A percentile compares a stretch with the other conserved stretches of the same genome.
Evolutionary conservation across 2,888 invertebrate species (phyloP).

Genomic region (Leucophenga montana): DNA sequence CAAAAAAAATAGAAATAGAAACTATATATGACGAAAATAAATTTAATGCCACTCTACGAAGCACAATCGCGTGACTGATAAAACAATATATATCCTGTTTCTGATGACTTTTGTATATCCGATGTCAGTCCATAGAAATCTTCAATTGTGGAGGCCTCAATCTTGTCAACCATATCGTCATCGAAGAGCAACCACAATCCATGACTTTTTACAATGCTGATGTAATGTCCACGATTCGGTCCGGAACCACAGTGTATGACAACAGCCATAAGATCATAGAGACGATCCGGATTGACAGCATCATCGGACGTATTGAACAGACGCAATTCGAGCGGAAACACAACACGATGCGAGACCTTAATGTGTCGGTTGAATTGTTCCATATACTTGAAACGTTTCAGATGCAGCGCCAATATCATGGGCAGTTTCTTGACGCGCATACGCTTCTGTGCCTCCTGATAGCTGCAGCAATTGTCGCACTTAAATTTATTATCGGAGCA

Average conservation of each 20-base stretch:
- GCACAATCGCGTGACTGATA: conserved; percentile 94
- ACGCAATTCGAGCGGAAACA: conserved; percentile 97
- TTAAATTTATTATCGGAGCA: conserved; percentile 99
- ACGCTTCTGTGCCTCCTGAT: conserved; percentile 98
- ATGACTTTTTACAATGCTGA: conserved; percentile 99
- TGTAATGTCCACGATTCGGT: conserved; percentile 99
- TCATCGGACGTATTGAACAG: conserved; percentile 99
- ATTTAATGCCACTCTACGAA: conserved; percentile 47
- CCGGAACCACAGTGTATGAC: conserved; percentile 99
- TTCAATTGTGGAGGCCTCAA: conserved; percentile 97
- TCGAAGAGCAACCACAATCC: conserved; percentile 99
- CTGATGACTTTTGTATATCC: conserved; percentile 98
- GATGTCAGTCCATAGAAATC: conserved; percentile 99
- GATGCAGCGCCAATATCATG: conserved; percentile 96
- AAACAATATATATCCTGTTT: conserved; percentile 99
- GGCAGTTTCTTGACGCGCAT: conserved; percentile 99
- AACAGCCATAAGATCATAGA: conserved; percentile 98
- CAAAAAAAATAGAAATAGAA: conserved; percentile 18
- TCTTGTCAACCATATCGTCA: conserved; percentile 99
- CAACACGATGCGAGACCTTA: conserved; percentile 98
- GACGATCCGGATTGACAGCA: conserved; percentile 96
- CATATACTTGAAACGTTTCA: conserved; percentile 96
- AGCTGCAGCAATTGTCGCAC: conserved; percentile 99
- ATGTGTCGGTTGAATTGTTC: conserved; percentile 99
- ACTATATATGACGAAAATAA: conserved; percentile 24